Evolutionary conservation across 2,888 invertebrate genomes (phyloP).

Genomic region (Cantharis lateralis): DNA sequence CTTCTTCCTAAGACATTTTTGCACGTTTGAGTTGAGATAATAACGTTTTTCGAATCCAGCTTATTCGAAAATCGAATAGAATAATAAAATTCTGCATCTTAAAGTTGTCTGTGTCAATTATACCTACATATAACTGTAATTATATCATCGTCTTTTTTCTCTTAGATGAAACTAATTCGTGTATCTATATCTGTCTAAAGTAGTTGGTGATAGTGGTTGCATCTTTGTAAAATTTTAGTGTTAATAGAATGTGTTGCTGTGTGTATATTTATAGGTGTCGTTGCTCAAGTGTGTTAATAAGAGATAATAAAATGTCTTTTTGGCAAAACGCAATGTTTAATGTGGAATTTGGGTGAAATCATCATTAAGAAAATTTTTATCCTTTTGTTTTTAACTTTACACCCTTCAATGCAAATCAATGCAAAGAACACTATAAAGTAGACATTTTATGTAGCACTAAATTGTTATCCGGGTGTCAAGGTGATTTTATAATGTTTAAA

Average conservation of each 20-base stretch:
- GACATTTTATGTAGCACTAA: conserved; percentile 33
- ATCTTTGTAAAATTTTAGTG: conserved; percentile 34
- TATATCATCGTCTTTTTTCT: conserved; percentile 42
- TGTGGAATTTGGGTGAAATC: conserved; percentile 59
- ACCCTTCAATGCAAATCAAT: conserved; percentile 46
- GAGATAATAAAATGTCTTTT: conserved; percentile 47
- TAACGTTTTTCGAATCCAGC: conserved; percentile 16
- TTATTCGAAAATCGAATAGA: conserved; percentile 11
- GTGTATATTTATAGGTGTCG: conserved; percentile 54
- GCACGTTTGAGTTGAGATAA: neutral
- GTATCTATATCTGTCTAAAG: conserved; percentile 44
- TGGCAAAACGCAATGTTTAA: conserved; percentile 55
- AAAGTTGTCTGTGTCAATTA: conserved; percentile 38
- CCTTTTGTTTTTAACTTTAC: conserved; percentile 28
- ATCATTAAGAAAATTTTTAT: conserved; percentile 32
- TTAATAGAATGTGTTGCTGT: conserved; percentile 51
- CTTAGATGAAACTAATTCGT: conserved; percentile 36
- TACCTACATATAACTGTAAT: conserved; percentile 35
- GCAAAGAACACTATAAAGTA: conserved; percentile 36
- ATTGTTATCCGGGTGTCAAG: conserved; percentile 48
- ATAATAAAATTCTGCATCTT: conserved; percentile 14
- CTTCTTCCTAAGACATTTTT: neutral
- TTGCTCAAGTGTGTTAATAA: conserved; percentile 48
- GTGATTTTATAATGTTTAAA: conserved; percentile 34
- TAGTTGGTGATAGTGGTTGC: conserved; percentile 44